Conservation (phyloP, 2,888 invertebrate genomes). For the Metopia argyrocephala region DNA sequence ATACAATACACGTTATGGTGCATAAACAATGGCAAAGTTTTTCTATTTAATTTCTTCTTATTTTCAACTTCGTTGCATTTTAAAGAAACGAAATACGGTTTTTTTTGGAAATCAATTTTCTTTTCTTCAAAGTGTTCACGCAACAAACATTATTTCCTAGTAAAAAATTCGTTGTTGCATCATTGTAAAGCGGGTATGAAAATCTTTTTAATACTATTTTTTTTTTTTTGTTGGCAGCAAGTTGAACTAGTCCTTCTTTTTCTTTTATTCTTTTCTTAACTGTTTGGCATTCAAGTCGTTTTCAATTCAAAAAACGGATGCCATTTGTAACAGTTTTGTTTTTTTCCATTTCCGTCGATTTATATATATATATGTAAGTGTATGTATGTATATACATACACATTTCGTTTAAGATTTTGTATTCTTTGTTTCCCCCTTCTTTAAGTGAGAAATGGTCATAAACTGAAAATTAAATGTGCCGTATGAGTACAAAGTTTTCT, state of each 20-base stretch:
- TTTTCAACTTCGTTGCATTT: neutral
- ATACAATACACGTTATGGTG: neutral
- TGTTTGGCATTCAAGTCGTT: constrained; percentile 14
- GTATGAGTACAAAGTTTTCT: neutral
- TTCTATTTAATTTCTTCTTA: neutral
- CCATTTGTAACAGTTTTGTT: constrained; percentile 44
- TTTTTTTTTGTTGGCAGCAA: constrained; percentile 34
- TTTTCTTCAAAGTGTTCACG: neutral
- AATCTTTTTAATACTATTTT: constrained; percentile 4
- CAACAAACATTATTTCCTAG: neutral
- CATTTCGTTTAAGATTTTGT: too few relatives aligned
- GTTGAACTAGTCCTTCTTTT: constrained; percentile 25
- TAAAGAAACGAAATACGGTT: constrained; percentile 24
- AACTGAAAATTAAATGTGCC: constrained; percentile 39
- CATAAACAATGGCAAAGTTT: constrained; percentile 15
- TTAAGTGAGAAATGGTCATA: constrained; percentile 13
- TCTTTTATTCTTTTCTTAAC: neutral
- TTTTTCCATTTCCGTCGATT: constrained; percentile 50
- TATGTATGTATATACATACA: too few relatives aligned
- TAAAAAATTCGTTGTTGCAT: neutral
- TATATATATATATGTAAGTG: too few relatives aligned
- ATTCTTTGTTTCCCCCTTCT: too few relatives aligned
- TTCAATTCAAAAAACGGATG: constrained; percentile 33
- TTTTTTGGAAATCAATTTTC: constrained; percentile 13
- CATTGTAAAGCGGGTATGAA: neutral